A percentile compares a stretch with the other conserved stretches of the same genome.
Evolutionary conservation across 37 sponge, comb jelly and placozoan genomes (phyloP).

Genomic region (Aplysina aerophoba): DNA sequence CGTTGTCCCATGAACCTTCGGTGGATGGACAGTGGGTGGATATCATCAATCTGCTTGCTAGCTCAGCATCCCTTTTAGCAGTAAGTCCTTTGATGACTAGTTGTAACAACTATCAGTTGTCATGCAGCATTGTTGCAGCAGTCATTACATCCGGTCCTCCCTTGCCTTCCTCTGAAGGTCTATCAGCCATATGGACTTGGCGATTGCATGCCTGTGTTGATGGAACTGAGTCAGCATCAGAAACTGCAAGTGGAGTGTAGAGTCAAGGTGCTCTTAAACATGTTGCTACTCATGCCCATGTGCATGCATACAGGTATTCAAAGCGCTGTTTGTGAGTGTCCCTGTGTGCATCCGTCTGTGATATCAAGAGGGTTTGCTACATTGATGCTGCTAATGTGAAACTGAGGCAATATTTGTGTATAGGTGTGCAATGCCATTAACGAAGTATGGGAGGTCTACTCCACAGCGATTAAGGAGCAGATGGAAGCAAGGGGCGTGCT

Average conservation of each 20-base stretch:
- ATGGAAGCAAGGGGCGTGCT: background rate
- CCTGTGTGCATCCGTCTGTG: background rate
- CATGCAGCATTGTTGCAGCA: background rate
- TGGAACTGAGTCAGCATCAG: background rate
- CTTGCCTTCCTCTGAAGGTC: background rate
- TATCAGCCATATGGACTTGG: background rate
- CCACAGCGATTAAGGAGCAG: background rate
- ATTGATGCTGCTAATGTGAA: too few species aligned
- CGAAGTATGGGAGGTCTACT: slow-evolving; percentile 16
- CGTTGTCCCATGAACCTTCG: background rate
- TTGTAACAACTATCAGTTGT: background rate
- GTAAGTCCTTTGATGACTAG: background rate
- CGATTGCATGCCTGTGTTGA: background rate
- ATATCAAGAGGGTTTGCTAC: too few species aligned
- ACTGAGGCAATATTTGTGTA: too few species aligned
- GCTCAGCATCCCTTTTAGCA: background rate
- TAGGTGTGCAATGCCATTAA: slow-evolving; percentile 35
- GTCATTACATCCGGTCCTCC: too few species aligned
- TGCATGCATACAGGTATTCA: background rate
- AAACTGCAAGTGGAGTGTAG: background rate
- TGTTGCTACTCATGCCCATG: background rate
- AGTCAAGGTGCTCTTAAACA: background rate
- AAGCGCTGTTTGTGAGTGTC: background rate
- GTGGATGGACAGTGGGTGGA: background rate
- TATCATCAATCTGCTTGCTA: background rate